Evolutionary conservation across 1,140 invertebrate genomes (phyloP), one percentile per base, ranked within the genome.

Genomic region (Cheumatopsyche charites): DNA sequence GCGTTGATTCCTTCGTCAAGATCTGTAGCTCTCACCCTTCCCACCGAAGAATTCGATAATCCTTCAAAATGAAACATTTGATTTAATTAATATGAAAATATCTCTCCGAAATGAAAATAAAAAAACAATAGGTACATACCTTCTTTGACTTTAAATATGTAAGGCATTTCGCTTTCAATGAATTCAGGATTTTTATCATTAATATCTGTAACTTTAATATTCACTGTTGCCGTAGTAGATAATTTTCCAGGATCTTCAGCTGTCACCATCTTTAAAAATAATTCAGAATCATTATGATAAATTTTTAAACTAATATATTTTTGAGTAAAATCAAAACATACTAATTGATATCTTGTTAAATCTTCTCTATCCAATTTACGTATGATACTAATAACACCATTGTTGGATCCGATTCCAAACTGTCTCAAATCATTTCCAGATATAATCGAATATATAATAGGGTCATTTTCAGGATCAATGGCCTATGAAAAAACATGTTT

Each of bases 111-210:
- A 1, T 52, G 17, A 9, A 52, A 52, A 52, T 52, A 2, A 5
- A 19, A 52, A 19, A 19, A 19, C 3, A 5, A 52, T 15, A n/a
- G 1, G 19, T 23, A 19, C 15, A 43, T 84, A 63, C 94, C 94
- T 87, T 96, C 94, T 78, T 92, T 90, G 0, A 96, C 91, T 9
- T 87, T 82, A 79, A 96, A 96, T 19, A 88, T 84, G 77, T 96
- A 96, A 0, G 92, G 92, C 45, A 89, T 76, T 2, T 81, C 82
- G 11, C 83, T 83, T 25, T 88, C 88, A 5, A 91, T 86, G 78
- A 96, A 96, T 75, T 91, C 90, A 0, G 91, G 92, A 82, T 92
- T 95, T 73, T 95, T 94, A 77, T 96, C 94, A 77, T 96, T 96
- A 42, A 95, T 94, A 78, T 96, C 94, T 0, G 92, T 93, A 0